These are phyloP conservation scores for Lissocephala sabroskyi DNA, from an alignment of 2,888 invertebrate genomes.

Conservation along the genomic window DNA sequence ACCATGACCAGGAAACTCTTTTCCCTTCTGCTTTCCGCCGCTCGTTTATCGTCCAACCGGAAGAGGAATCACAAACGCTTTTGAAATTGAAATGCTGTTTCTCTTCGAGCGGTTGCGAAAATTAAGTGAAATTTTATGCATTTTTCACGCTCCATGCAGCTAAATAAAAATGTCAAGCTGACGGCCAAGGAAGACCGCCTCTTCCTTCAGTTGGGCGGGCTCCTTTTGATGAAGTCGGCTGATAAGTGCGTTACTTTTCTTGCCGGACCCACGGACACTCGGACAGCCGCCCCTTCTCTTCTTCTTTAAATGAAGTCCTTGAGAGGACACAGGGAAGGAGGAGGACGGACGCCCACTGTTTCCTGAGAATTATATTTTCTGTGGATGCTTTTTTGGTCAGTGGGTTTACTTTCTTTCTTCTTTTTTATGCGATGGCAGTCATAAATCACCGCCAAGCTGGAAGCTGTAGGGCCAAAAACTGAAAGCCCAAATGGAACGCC, in stretches of 20 bases:
- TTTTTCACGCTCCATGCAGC: constrained; percentile 54
- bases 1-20: constrained; percentile 15
- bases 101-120: constrained; percentile 21
- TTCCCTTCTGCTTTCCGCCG: too few relatives aligned
- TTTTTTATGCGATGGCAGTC: constrained; percentile 7
- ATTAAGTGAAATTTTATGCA: constrained; percentile 68
- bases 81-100: constrained; percentile 48
- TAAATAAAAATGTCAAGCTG: constrained; percentile 64
- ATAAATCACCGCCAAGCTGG: constrained; percentile 43
- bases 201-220: too few relatives aligned
- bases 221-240: constrained; percentile 32
- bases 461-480: background rate
- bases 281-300: constrained; percentile 53
- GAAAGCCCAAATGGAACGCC: too few relatives aligned
- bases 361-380: constrained; percentile 8
- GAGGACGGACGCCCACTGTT: background rate
- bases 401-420: constrained; percentile 2
- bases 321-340: constrained; percentile 12
- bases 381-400: constrained; percentile 19
- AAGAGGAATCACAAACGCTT: constrained; percentile 13
- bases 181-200: too few relatives aligned
- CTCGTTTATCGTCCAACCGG: too few relatives aligned
- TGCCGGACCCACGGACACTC: background rate
- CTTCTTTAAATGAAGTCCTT: constrained; percentile 49
- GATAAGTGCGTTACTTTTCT: constrained; percentile 47